Percentiles rank a stretch among this genome's conserved stretches.
phyloP scores from a whole-genome alignment of 2,888 invertebrate genomes.

The Epirrhoe tristata region DNA sequence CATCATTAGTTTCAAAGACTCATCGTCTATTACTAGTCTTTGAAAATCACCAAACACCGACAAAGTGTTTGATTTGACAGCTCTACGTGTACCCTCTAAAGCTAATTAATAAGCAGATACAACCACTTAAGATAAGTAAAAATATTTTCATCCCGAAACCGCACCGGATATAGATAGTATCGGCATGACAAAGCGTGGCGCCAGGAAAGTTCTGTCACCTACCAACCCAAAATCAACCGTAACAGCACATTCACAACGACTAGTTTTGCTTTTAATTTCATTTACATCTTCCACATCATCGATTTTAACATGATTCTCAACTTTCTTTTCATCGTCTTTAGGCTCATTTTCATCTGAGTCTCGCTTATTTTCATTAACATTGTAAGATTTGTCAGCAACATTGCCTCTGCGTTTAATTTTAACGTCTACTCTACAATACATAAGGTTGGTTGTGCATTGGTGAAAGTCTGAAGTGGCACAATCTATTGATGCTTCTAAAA shows the following conservation, averaged over 20 bases:
- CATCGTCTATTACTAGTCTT: slow-evolving; percentile 71
- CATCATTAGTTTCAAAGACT: slow-evolving; percentile 68
- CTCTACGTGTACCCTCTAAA: slow-evolving; percentile 75
- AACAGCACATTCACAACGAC: slow-evolving; percentile 8
- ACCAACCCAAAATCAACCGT: slow-evolving; percentile 46
- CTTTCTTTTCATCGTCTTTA: slow-evolving; percentile 46
- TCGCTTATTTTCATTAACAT: slow-evolving; percentile 56
- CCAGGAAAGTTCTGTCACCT: slow-evolving; percentile 60
- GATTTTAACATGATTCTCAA: slow-evolving; percentile 45
- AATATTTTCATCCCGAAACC: slow-evolving; percentile 85
- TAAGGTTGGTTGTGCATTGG: slow-evolving; percentile 52
- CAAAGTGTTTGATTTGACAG: slow-evolving; percentile 84
- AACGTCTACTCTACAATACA: not conserved
- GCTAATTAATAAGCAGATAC: slow-evolving; percentile 85
- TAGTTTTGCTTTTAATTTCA: slow-evolving; percentile 41
- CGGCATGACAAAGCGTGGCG: slow-evolving; percentile 84
- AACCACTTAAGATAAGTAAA: slow-evolving; percentile 85
- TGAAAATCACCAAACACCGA: slow-evolving; percentile 58
- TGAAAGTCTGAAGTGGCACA: slow-evolving; percentile 66
- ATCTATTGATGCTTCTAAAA: slow-evolving; percentile 78
- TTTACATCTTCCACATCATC: slow-evolving; percentile 45
- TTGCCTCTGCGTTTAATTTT: slow-evolving; percentile 38
- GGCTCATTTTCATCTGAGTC: slow-evolving; percentile 49
- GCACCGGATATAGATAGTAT: slow-evolving; percentile 84
- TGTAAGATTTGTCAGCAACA: slow-evolving; percentile 69